Conservation (phyloP, 2,113 vertebrate genomes). For the Elanus axillaris region DNA sequence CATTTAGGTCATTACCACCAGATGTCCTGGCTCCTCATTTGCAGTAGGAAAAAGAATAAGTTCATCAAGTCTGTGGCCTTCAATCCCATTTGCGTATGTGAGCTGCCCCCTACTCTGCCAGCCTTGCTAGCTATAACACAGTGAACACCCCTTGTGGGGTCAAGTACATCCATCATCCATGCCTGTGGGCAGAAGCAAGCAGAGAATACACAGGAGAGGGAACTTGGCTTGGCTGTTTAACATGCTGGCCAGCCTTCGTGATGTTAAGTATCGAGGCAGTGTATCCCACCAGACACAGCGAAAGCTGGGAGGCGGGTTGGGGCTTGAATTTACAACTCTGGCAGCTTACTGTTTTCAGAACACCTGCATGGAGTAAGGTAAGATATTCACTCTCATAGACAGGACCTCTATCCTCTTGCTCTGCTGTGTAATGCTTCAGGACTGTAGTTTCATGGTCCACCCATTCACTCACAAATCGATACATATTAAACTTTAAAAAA, state of each 20-base stretch:
- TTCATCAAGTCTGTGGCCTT: not conserved
- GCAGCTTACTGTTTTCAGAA: not conserved
- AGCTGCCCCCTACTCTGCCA: not conserved
- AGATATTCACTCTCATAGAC: not conserved
- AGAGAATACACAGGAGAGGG: conserved; percentile 13
- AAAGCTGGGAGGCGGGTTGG: not conserved
- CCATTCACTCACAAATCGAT: not conserved
- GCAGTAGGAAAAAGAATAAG: not conserved
- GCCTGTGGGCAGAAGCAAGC: conserved; percentile 17
- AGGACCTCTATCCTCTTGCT: not conserved
- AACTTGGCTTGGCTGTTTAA: conserved; percentile 9
- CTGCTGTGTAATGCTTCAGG: not conserved
- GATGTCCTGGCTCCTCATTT: conserved; percentile 14
- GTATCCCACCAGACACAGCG: not conserved
- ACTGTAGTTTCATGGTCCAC: not conserved
- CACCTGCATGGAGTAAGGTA: conserved; percentile 17
- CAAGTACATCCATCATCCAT: conserved; percentile 14
- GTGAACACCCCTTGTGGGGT: not conserved
- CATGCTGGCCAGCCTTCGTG: not conserved
- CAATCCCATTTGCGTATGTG: not conserved
- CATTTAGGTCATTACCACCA: conserved; percentile 42
- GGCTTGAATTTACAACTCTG: not conserved
- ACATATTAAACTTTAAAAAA: not conserved
- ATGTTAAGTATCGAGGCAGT: not conserved
- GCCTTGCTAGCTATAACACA: not conserved